Base-by-base conservation (phyloP, 2,113 vertebrate species). In the Vimba vimba region DNA sequence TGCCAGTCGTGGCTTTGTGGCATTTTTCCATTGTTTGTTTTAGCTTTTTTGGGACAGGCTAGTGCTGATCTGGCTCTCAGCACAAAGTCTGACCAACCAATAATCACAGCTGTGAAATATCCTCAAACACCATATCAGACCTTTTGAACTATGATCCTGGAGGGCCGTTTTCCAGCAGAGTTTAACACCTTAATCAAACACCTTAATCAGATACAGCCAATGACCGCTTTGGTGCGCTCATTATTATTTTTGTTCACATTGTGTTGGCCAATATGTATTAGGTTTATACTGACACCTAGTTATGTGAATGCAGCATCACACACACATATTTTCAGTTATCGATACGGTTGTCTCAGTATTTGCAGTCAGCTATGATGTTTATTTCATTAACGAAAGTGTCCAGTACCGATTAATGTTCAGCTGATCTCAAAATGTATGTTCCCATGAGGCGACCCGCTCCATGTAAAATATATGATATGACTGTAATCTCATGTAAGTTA, bases 241-340 rank as follows among this genome's bases (percentile, higher is more conserved):
- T 9, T 74, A 6, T 1, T 74, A 15, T 74, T 45, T 73, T 73
- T 74, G 39, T 25, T 74, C 45, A 74, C 2, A 6, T 74, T 74
- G 39, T 45, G 43, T 74, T 74, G 71, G 71, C 71, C 36, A 71
- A 23, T 23, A 71, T 23, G 19, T 71, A n/a, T 73, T 73, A n/a
- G 69, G 11, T 23, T 74, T 25, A 47, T 47, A 47, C 71, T 25
- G 71, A 74, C 71, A 13, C 71, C 71, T 74, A 47, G 71, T 47
- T 43, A 43, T 74, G 23, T 47, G 43, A 43, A 17, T 74, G 71
- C 21, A 15, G 23, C 39, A 6, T 47, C 71, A 45, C 71, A 45
- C 71, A 45, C 23, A 45, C 2, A 25, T 0, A 47, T 74, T 25
- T 43, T 36, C 19, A 23, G 36, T 12, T 23, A 71, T 4, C 11